Base-by-base conservation (phyloP, 2,888 invertebrate genomes). In the Scaptomyza cyrtandrae region DNA sequence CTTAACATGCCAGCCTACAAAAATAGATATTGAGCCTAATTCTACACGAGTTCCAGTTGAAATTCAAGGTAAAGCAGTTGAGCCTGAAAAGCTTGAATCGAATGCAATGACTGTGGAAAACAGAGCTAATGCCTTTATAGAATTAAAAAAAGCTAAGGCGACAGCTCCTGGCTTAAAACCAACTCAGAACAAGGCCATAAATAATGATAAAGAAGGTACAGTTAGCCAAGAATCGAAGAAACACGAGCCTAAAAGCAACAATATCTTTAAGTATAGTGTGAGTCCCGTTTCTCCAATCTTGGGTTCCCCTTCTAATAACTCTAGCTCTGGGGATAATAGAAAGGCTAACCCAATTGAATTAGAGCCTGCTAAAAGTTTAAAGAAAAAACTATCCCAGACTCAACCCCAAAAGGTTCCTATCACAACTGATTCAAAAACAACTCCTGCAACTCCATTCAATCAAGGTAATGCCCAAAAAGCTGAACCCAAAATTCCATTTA, bases 71-170 rank as follows among this genome's bases (percentile, higher is more conserved):
- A 16, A 63, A 11, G 7, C 0, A 5, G 3, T 16, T n/a, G 19
- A 4, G 0, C 24, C 24, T 27, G 9, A 9, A 10, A 4, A 11
- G 9, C 1, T n/a, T 0, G 10, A 35, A 0, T n/a, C 14, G 10
- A 31, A 11, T 19, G 13, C 9, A 11, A 9, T n/a, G 4, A 6
- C 13, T 2, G 44, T 63, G n/a, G 54, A 33, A 33, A 27, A 1
- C 1, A 31, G 67, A 27, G 67, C 24, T 3, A 37, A 24, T 11
- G 44, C 54, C 19, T 63, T 63, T 54, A 11, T 64, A 6, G 29
- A 19, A 14, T 14, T 35, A 14, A 14, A 29, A 24, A 7, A 35
- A 19, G 2, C 1, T 2, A n/a, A 29, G 6, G 3, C 19, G 2
- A 1, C 1, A 14, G 10, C 19, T 19, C 19, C 19, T 19, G 19